Evolutionary conservation across 2,797 vertebrate species (phyloP).

Genomic region (Pampus argenteus): DNA sequence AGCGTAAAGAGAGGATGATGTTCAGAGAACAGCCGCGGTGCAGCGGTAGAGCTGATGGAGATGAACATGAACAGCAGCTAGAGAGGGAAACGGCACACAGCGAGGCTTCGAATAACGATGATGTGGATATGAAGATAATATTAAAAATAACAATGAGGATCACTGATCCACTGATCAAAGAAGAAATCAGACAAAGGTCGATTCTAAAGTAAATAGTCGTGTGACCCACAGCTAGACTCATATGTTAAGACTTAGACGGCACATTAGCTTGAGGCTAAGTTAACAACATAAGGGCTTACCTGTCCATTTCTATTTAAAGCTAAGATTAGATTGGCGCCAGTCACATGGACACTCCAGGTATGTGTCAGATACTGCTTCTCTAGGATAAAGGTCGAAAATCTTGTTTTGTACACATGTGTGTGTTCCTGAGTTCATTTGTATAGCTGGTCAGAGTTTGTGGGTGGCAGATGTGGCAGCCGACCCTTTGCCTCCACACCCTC

Average conservation of each 20-base stretch:
- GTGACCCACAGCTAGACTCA: constrained; percentile 42
- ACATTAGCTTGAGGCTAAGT: constrained; percentile 27
- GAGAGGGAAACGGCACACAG: neutral
- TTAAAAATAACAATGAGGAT: constrained; percentile 49
- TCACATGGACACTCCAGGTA: constrained; percentile 26
- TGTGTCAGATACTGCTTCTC: constrained; percentile 23
- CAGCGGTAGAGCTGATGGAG: constrained; percentile 12
- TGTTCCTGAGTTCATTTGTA: constrained; percentile 19
- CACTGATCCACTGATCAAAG: constrained; percentile 46
- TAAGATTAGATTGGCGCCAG: constrained; percentile 53
- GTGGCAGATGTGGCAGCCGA: constrained; percentile 23
- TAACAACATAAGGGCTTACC: constrained; percentile 23
- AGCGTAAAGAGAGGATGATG: constrained; percentile 29
- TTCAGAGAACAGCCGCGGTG: constrained; percentile 14
- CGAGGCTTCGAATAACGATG: constrained; percentile 48
- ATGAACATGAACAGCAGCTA: constrained; percentile 32
- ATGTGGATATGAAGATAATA: constrained; percentile 47
- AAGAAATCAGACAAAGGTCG: constrained; percentile 52
- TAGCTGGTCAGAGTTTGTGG: constrained; percentile 17
- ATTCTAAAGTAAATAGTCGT: constrained; percentile 54
- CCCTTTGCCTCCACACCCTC: neutral
- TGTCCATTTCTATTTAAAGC: constrained; percentile 32
- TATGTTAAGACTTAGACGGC: constrained; percentile 50
- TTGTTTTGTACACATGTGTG: neutral
- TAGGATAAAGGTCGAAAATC: constrained; percentile 21